phyloP scores from a whole-genome alignment of 1,140 invertebrate species.

The Drosophila santomea region DNA sequence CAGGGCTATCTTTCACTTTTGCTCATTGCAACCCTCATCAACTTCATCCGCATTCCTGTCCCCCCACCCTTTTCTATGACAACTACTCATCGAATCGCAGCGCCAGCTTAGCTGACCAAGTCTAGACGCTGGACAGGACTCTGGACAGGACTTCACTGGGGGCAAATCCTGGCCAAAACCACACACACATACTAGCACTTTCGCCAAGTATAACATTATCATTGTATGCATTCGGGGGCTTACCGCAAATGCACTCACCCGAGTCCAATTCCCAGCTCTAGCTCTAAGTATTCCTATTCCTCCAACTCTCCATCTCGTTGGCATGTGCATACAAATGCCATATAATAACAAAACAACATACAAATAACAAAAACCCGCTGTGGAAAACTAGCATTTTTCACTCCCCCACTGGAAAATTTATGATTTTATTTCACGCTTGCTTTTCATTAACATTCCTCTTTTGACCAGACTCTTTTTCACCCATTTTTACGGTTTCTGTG shows the following conservation, averaged over 20 bases:
- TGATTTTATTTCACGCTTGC: conserved; percentile 83
- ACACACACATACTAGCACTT: conserved; percentile 27
- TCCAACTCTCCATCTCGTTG: conserved; percentile 8
- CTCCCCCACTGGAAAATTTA: conserved; percentile 69
- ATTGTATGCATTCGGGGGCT: conserved; percentile 68
- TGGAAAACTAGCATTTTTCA: conserved; percentile 9
- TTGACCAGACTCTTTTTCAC: conserved; percentile 18
- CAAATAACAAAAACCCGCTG: not conserved
- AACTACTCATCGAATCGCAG: conserved; percentile 25
- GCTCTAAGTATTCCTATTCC: conserved; percentile 6
- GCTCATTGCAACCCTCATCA: conserved; percentile 26
- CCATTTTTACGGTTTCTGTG: conserved; percentile 36
- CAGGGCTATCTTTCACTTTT: conserved; percentile 15
- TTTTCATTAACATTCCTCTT: conserved; percentile 77
- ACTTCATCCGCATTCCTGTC: conserved; percentile 24
- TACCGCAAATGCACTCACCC: conserved; percentile 75
- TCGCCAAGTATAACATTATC: conserved; percentile 62
- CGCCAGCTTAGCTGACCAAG: conserved; percentile 64
- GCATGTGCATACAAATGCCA: conserved; percentile 60
- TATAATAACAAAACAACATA: conserved; percentile 53
- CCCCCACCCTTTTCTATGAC: not conserved
- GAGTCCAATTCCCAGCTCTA: conserved; percentile 25
- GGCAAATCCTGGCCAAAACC: conserved; percentile 45
- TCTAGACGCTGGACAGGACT: conserved; percentile 53
- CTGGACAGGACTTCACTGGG: conserved; percentile 21